These are phyloP conservation scores for Spea bombifrons DNA, from an alignment of 2,113 vertebrate genomes.

Conservation along the genomic window DNA sequence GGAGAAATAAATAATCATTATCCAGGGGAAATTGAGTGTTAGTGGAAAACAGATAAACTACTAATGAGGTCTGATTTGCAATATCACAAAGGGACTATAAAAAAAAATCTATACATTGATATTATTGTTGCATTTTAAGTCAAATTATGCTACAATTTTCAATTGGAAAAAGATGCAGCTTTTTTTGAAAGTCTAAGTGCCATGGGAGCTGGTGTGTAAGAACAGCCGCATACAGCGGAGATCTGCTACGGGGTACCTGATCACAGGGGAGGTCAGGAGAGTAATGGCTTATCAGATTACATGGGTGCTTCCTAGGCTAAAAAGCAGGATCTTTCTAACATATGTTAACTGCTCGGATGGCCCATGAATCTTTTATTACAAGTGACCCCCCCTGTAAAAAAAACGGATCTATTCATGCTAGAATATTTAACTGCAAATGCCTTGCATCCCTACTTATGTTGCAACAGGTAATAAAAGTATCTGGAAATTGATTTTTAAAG, in stretches of 20 bases:
- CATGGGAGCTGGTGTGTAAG: conserved; percentile 66
- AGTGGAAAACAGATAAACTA: conserved; percentile 71
- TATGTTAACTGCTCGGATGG: neutral
- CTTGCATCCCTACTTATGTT: too few species aligned
- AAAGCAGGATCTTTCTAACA: conserved; percentile 3
- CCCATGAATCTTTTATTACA: conserved; percentile 27
- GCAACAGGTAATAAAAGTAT: too few species aligned
- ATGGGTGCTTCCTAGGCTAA: neutral
- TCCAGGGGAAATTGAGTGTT: conserved; percentile 62
- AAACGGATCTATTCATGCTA: too few species aligned
- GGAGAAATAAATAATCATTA: conserved; percentile 57
- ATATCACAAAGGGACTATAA: conserved; percentile 70
- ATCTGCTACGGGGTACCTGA: neutral
- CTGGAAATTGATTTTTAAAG: too few species aligned
- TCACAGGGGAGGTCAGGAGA: neutral
- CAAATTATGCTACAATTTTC: conserved; percentile 67
- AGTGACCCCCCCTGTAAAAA: too few species aligned
- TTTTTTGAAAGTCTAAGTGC: too few species aligned
- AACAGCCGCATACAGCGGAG: conserved; percentile 47
- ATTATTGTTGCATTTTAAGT: conserved; percentile 60
- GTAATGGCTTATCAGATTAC: conserved; percentile 3
- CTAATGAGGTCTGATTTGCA: conserved; percentile 76
- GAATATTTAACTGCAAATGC: too few species aligned
- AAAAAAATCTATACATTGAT: conserved; percentile 69
- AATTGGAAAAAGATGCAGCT: conserved; percentile 60